phyloP scores from a whole-genome alignment of 2,888 invertebrate genomes.

The Dicycla oo region DNA sequence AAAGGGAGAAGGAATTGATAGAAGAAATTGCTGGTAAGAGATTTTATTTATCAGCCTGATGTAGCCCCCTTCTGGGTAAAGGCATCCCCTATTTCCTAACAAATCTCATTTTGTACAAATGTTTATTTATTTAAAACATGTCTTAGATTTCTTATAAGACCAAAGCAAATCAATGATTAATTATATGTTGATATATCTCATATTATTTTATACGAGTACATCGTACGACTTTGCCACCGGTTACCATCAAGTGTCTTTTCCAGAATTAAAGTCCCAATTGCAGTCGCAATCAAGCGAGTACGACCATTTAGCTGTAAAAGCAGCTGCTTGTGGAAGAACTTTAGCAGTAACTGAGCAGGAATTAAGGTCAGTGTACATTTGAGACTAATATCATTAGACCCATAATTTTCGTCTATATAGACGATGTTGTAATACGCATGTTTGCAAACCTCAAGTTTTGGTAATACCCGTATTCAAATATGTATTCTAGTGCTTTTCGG shows the following conservation, averaged over 20 bases:
- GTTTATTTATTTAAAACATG: too few relatives aligned
- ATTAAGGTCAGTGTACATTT: constrained; percentile 77
- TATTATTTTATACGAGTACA: background rate
- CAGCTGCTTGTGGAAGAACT: constrained; percentile 84
- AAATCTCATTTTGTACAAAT: background rate
- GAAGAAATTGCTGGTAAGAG: constrained; percentile 84
- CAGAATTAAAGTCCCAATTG: constrained; percentile 83
- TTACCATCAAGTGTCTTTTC: constrained; percentile 21
- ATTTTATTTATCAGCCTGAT: background rate
- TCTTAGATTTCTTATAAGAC: too few relatives aligned
- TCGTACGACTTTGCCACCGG: background rate
- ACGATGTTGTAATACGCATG: constrained; percentile 40
- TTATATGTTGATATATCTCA: too few relatives aligned
- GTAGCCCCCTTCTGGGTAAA: background rate
- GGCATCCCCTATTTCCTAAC: background rate
- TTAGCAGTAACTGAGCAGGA: constrained; percentile 87
- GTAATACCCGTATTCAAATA: constrained; percentile 32
- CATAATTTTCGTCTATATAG: constrained; percentile 7
- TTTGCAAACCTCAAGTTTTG: constrained; percentile 9
- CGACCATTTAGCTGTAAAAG: constrained; percentile 78
- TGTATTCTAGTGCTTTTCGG: background rate
- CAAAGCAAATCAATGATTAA: background rate
- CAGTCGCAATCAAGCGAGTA: constrained; percentile 80
- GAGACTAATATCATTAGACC: constrained; percentile 12
- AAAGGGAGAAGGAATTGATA: constrained; percentile 85